Evolutionary conservation across 1,140 invertebrate species (phyloP), one percentile per base, ranked within the genome.

Genomic region (Pseudomyrmex pallidus): DNA sequence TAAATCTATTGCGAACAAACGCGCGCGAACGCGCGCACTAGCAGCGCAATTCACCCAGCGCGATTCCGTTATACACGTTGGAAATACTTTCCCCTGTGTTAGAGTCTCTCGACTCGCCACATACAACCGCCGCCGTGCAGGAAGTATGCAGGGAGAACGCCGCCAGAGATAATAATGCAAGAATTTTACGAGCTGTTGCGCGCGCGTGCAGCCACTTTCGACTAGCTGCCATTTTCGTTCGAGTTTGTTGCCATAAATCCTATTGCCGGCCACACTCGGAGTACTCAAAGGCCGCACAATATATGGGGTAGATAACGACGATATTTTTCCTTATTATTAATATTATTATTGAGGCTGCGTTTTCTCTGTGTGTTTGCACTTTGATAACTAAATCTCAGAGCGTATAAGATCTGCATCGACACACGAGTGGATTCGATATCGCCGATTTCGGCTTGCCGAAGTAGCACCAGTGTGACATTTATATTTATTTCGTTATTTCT

Each of bases 81-180:
- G 1, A 25, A 25, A 25, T 64, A 87, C 85, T 87, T 87, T 87
- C 86, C 86, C 82, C 67, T 62, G 62, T 50, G 85, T 84, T 78
- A 2, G 22, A 83, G 84, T 85, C 63, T 87, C 85, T 77, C 82
- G 73, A 52, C 8, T 35, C 74, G 63, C 54, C 46, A n/a, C n/a
- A n/a, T n/a, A n/a, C n/a, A n/a, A n/a, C n/a, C n/a, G n/a, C n/a
- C n/a, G n/a, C n/a, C n/a, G n/a, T n/a, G n/a, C n/a, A n/a, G n/a
- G n/a, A n/a, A n/a, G n/a, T 88, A 88, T 88, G 86, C 86, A 88
- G 85, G 67, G 77, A 83, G 87, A 88, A 88, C 86, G 76, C 77
- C 35, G 54, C 59, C 52, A 56, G 73, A 35, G 35, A 35, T 0
- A 85, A 88, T 87, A 88, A 87, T 87, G 61, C 86, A 62, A 88